Base-by-base conservation (phyloP, 2,113 vertebrate species). In the Tachysurus vachellii region DNA sequence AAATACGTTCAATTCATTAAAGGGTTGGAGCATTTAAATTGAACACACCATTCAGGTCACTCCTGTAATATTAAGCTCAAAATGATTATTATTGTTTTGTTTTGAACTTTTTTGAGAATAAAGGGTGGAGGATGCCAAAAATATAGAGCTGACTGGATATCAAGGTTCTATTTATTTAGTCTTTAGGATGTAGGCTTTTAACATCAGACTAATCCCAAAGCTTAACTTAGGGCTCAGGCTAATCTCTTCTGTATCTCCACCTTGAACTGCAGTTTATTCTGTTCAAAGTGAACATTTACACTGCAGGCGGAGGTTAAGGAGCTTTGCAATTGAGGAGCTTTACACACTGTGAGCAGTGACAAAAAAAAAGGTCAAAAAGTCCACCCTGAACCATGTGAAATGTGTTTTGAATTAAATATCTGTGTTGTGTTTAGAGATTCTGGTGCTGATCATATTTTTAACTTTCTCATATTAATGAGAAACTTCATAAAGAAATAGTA, bases 301-400 rank as follows among this genome's bases (percentile, higher is more conserved):
- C n/a, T 79, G 19, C 84, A 80, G 47, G 61, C n/a, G 1, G 61
- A 79, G 84, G 73, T 66, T 79, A 85, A 62, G 44, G 44, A 75
- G 66, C 57, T n/a, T 64, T 61, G 61, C 14, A 36, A 26, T 28
- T 14, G 19, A 79, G 11, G 11, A 36, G 81, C 54, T 73, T 50
- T 70, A 84, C 57, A 54, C 62, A 36, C 77, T 64, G 44, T 44
- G 62, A 75, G 76, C 54, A 28, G 76, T 23, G 19, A 47, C 19
- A 19, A 19, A 79, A 80, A 59, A 44, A 79, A 83, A 86, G 50
- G 57, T 36, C 16, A 11, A 26, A 47, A 76, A n/a, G 73, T 53
- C 21, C 44, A 76, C 44, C 23, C 17, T 13, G 11, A 76, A 76
- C 1, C 10, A 70, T 36, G n/a, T 28, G 62, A 66, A 28, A 36